Evolutionary conservation across 2,113 vertebrate genomes (phyloP).

Genomic region (Trinectes maculatus): DNA sequence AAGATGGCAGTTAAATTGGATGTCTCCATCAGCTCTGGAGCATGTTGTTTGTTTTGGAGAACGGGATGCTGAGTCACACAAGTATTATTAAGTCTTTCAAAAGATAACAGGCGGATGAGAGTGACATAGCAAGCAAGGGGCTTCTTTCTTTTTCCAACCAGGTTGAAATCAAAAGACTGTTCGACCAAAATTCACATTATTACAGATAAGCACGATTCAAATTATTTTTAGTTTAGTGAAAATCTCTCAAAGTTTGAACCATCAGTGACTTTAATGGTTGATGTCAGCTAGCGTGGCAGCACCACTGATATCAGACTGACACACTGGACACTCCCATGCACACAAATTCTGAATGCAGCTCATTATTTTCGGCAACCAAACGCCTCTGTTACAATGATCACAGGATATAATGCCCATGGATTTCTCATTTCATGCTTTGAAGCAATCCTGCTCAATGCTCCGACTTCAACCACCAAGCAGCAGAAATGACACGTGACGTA

Average conservation of each 20-base stretch:
- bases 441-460: too few relatives aligned
- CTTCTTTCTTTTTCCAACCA: slow-evolving; percentile 22
- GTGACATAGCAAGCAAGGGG: slow-evolving; percentile 67
- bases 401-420: too few relatives aligned
- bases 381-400: too few relatives aligned
- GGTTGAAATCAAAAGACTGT: slow-evolving; percentile 53
- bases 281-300: slow-evolving; percentile 25
- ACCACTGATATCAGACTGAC: slow-evolving; percentile 21
- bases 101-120: slow-evolving; percentile 81
- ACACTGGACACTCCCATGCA: slow-evolving; percentile 3
- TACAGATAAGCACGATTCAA: slow-evolving; percentile 42
- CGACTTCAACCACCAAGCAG: too few relatives aligned
- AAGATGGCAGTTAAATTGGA: slow-evolving; percentile 85
- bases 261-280: slow-evolving; percentile 35
- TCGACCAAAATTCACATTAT: slow-evolving; percentile 41
- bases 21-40: slow-evolving; percentile 78
- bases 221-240: slow-evolving; percentile 28
- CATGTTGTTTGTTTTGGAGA: slow-evolving; percentile 83
- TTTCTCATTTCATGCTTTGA: too few relatives aligned
- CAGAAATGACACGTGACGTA: too few relatives aligned
- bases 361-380: too few relatives aligned
- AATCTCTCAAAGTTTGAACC: slow-evolving; percentile 27
- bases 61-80: slow-evolving; percentile 75
- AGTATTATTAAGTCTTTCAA: slow-evolving; percentile 78
- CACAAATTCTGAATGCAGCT: too few relatives aligned